These are phyloP conservation scores for Lanius collurio DNA, from an alignment of 2,113 vertebrate genomes.

Conservation along the genomic window DNA sequence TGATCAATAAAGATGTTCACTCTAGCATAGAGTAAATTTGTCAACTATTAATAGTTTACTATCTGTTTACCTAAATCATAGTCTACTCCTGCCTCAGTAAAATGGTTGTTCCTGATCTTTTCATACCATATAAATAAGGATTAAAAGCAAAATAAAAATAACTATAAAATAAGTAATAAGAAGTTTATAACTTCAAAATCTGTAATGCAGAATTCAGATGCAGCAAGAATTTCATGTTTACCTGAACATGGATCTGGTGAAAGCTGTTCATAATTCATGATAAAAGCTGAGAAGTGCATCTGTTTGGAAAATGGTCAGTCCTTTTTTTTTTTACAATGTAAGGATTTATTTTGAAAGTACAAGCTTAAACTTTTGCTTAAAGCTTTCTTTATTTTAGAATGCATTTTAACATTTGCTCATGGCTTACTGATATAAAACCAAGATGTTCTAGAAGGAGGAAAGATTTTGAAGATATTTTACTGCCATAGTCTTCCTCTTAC, in stretches of 20 bases:
- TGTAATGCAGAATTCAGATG: neutral
- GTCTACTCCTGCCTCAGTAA: constrained; percentile 21
- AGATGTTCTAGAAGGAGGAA: neutral
- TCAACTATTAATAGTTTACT: constrained; percentile 64
- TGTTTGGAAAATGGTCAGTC: neutral
- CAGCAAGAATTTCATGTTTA: neutral
- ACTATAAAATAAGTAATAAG: neutral
- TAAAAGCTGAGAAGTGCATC: neutral
- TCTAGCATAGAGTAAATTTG: constrained; percentile 53
- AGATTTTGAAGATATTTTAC: neutral
- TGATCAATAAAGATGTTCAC: constrained; percentile 62
- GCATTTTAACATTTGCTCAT: neutral
- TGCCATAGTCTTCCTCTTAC: neutral
- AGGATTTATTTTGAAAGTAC: neutral
- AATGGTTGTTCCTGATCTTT: neutral
- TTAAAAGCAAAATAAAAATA: neutral
- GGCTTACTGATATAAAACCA: neutral
- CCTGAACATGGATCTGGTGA: neutral
- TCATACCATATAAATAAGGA: neutral
- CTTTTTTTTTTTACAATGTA: neutral
- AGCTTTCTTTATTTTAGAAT: neutral
- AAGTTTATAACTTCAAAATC: neutral
- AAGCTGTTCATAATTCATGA: neutral
- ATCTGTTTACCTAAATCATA: constrained; percentile 37
- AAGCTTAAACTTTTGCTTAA: neutral